Evolutionary conservation across 2,888 invertebrate species (phyloP).

Genomic region (Rapana venosa): DNA sequence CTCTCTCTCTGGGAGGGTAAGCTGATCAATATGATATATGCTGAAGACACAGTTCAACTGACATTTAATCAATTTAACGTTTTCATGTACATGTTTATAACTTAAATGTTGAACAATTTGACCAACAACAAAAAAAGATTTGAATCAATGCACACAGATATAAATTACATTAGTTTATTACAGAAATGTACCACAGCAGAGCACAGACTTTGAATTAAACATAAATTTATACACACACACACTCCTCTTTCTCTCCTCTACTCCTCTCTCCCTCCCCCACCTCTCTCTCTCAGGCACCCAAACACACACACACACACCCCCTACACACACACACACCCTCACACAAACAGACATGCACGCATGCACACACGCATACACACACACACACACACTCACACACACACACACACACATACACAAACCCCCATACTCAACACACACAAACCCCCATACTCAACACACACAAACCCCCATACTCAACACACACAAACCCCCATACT

Average conservation of each 20-base stretch:
- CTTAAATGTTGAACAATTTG: no score
- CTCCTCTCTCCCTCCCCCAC: no score
- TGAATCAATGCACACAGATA: no score
- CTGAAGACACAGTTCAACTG: no score
- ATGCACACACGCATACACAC: background rate
- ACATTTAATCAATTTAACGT: no score
- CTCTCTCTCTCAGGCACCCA: background rate
- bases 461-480: background rate
- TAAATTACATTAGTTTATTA: no score
- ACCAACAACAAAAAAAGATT: no score
- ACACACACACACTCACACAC: background rate
- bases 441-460: background rate
- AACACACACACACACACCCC: background rate
- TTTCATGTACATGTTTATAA: no score
- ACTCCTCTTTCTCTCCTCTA: background rate
- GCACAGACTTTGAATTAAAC: background rate
- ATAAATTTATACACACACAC: background rate
- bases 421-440: background rate
- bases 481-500: no score
- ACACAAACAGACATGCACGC: background rate
- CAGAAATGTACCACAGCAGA: no score
- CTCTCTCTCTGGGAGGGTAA: no score
- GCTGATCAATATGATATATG: no score
- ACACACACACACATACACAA: conserved; percentile 2
- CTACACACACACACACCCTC: background rate